Percentiles rank a stretch among this genome's conserved stretches.
Conservation (phyloP, 2,888 invertebrate species). For the Spilarctia lutea region DNA sequence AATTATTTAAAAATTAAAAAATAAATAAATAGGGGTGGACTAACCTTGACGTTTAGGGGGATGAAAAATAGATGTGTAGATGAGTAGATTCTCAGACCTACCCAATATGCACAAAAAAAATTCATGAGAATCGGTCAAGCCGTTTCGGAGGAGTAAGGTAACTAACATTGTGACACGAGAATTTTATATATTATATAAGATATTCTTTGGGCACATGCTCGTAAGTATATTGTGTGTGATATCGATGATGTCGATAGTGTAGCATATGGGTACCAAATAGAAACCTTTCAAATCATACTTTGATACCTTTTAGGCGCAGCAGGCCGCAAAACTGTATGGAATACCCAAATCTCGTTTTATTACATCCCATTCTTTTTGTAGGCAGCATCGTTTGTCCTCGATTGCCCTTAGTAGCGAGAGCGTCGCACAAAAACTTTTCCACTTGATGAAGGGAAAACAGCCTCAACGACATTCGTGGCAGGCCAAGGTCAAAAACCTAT, state of each 20-base stretch:
- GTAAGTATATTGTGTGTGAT: neutral
- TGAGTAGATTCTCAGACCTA: too few relatives aligned
- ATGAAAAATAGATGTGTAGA: too few relatives aligned
- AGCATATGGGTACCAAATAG: neutral
- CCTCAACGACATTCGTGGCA: conserved; percentile 30
- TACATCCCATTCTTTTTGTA: conserved; percentile 13
- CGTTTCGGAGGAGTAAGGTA: too few relatives aligned
- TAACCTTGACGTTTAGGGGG: too few relatives aligned
- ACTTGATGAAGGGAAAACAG: conserved; percentile 24
- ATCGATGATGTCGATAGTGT: neutral
- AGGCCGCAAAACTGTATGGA: neutral
- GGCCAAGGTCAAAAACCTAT: conserved; percentile 6
- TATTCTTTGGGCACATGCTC: neutral
- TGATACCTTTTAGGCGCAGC: neutral
- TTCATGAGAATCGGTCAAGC: too few relatives aligned
- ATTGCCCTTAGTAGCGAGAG: conserved; percentile 13
- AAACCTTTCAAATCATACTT: neutral
- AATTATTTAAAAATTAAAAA: too few relatives aligned
- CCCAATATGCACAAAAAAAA: too few relatives aligned
- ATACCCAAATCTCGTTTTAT: conserved; percentile 12
- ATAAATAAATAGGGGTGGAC: too few relatives aligned
- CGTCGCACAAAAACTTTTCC: conserved; percentile 23
- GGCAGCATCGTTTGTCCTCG: conserved; percentile 16
- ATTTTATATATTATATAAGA: too few relatives aligned
- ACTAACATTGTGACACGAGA: too few relatives aligned